These are phyloP conservation scores for Sarcophaga rosellei DNA, from an alignment of 2,888 invertebrate genomes.

Conservation along the genomic window DNA sequence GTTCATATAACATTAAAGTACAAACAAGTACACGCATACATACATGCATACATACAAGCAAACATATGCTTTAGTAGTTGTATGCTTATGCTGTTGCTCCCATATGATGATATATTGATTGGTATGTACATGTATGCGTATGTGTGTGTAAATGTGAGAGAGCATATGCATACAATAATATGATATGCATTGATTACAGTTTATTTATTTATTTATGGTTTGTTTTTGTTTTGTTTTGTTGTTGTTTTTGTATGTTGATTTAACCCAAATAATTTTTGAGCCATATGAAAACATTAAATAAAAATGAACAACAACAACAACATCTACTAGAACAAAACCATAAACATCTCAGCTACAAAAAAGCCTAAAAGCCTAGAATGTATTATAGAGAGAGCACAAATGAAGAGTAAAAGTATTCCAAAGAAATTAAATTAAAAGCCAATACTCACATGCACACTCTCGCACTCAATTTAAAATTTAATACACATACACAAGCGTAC, in stretches of 20 bases:
- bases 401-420: neutral
- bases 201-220: slow-evolving; percentile 6
- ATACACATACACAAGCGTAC: too few relatives aligned
- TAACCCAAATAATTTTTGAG: slow-evolving; percentile 64
- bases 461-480: too few relatives aligned
- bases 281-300: slow-evolving; percentile 66
- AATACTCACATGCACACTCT: too few relatives aligned
- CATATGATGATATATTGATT: neutral
- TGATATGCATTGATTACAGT: slow-evolving; percentile 59
- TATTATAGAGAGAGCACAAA: neutral
- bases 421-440: neutral
- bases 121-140: neutral
- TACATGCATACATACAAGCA: slow-evolving; percentile 18
- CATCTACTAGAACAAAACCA: neutral
- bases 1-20: slow-evolving; percentile 37
- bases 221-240: slow-evolving; percentile 1
- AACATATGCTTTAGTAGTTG: neutral
- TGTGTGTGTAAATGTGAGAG: neutral
- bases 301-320: slow-evolving; percentile 45
- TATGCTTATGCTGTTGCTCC: too few relatives aligned
- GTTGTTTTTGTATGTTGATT: slow-evolving; percentile 44
- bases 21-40: slow-evolving; percentile 4
- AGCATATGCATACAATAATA: slow-evolving; percentile 1
- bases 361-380: neutral
- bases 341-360: neutral